Evolutionary conservation across 2,113 vertebrate genomes (phyloP).

Genomic region (Bufo bufo): DNA sequence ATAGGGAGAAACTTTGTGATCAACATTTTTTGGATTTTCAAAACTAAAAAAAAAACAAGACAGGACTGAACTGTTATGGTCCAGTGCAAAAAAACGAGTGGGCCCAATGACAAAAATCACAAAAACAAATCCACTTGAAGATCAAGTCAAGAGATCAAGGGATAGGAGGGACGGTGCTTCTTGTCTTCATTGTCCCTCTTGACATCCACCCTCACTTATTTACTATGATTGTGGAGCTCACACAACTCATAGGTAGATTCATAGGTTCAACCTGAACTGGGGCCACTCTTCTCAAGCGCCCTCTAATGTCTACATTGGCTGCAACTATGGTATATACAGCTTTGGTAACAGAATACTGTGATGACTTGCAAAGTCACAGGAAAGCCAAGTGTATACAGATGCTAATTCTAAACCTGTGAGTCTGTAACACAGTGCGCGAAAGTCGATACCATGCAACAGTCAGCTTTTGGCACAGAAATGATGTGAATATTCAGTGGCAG

Average conservation of each 20-base stretch:
- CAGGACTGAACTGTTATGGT: too few relatives aligned
- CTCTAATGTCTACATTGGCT: background rate
- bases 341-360: background rate
- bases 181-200: too few relatives aligned
- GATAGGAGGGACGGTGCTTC: too few relatives aligned
- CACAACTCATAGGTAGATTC: background rate
- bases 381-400: background rate
- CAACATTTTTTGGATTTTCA: too few relatives aligned
- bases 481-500: constrained; percentile 3
- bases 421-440: background rate
- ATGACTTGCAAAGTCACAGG: background rate
- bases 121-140: too few relatives aligned
- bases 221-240: background rate
- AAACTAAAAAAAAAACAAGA: too few relatives aligned
- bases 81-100: too few relatives aligned
- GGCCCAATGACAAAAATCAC: too few relatives aligned
- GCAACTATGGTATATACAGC: background rate
- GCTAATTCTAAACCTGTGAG: background rate
- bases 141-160: too few relatives aligned
- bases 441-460: background rate
- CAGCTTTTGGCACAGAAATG: background rate
- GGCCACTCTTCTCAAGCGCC: background rate
- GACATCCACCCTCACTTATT: too few relatives aligned
- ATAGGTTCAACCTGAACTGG: background rate
- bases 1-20: too few relatives aligned